Conservation (phyloP, 1,140 invertebrate species). For the Heliconius eleuchia region DNA sequence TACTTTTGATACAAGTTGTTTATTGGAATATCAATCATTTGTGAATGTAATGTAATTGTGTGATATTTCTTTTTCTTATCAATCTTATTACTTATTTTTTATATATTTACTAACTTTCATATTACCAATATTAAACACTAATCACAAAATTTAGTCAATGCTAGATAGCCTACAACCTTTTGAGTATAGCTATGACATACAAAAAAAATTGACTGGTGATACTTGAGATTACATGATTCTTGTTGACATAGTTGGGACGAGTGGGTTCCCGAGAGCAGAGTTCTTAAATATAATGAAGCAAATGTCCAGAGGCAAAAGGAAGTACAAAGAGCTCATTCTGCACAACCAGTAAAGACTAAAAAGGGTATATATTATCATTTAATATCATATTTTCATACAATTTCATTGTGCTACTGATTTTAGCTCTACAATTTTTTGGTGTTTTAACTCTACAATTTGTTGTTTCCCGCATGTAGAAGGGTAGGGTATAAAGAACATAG, state of each 20-base stretch:
- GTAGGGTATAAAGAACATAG: too few relatives aligned
- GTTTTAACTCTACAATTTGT: too few relatives aligned
- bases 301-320: constrained; percentile 96
- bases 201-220: too few relatives aligned
- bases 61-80: too few relatives aligned
- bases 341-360: constrained; percentile 85
- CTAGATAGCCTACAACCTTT: not conserved
- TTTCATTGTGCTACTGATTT: not conserved
- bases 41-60: too few relatives aligned
- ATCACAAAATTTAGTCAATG: not conserved
- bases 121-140: too few relatives aligned
- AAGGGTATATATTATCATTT: constrained; percentile 73
- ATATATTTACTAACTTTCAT: too few relatives aligned
- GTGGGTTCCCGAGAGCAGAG: constrained; percentile 96
- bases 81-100: too few relatives aligned
- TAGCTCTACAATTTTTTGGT: not conserved
- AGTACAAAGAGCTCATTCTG: constrained; percentile 90
- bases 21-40: too few relatives aligned
- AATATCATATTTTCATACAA: not conserved
- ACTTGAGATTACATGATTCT: not conserved
- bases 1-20: too few relatives aligned
- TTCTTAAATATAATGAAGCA: constrained; percentile 95
- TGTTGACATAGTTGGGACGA: constrained; percentile 94
- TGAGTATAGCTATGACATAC: not conserved
- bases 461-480: too few relatives aligned